Percentiles rank a stretch among this genome's conserved stretches.
Conservation (phyloP, 2,888 invertebrate genomes). For the Caenorhabditis panamensis region DNA sequence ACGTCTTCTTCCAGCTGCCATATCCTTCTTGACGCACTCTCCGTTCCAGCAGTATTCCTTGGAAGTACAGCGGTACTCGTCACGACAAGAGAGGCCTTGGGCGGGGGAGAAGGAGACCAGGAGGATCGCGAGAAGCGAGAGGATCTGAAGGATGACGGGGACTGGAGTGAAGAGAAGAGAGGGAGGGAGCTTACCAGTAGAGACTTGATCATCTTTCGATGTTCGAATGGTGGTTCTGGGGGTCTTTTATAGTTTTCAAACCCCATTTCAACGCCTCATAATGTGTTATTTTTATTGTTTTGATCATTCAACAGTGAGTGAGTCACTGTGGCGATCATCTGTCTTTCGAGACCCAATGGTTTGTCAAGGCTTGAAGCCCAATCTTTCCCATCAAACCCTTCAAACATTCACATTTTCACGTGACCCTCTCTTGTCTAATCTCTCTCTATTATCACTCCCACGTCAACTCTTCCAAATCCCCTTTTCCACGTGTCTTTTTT, state of each 20-base stretch:
- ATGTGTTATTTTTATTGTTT: too few relatives aligned
- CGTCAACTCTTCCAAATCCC: neutral
- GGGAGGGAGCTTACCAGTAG: neutral
- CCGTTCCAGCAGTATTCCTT: constrained; percentile 18
- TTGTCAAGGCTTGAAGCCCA: too few relatives aligned
- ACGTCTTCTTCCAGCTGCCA: neutral
- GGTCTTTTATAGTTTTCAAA: too few relatives aligned
- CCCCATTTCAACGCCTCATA: too few relatives aligned
- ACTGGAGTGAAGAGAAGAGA: neutral
- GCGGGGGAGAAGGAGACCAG: neutral
- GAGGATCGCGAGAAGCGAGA: neutral
- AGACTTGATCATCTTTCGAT: neutral
- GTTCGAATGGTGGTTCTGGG: too few relatives aligned
- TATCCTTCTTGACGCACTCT: constrained; percentile 10
- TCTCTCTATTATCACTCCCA: too few relatives aligned
- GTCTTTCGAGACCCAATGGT: too few relatives aligned
- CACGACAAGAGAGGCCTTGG: neutral
- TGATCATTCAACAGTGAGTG: too few relatives aligned
- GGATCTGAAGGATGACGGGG: neutral
- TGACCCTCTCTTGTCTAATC: too few relatives aligned
- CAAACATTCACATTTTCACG: too few relatives aligned
- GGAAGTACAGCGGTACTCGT: constrained; percentile 5
- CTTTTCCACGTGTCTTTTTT: constrained; percentile 8
- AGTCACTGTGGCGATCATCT: too few relatives aligned
- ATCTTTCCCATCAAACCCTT: too few relatives aligned